Percentiles rank a stretch among this genome's conserved stretches.
Evolutionary conservation across 2,888 invertebrate species (phyloP).

Genomic region (Carcina quercana): DNA sequence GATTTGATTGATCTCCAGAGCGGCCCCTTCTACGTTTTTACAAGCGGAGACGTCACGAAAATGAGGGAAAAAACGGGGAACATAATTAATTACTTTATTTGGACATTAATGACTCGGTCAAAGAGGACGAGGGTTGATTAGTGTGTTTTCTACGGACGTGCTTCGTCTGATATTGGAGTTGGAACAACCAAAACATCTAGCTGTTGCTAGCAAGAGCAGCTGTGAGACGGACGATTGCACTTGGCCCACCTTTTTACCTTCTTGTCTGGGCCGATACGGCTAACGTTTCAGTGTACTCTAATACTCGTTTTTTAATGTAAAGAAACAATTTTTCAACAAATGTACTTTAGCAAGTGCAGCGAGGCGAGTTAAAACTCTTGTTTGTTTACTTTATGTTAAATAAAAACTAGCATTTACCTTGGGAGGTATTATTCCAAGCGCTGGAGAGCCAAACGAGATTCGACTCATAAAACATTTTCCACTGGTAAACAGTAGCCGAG

Average conservation of each 20-base stretch:
- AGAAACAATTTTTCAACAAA: no score
- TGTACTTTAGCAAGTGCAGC: no score
- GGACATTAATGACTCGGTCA: slow-evolving; percentile 68
- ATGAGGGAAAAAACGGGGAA: slow-evolving; percentile 58
- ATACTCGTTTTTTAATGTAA: no score
- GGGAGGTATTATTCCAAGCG: no score
- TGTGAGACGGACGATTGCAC: background rate
- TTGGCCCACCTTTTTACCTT: background rate
- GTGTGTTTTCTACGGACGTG: slow-evolving; percentile 47
- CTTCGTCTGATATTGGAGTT: slow-evolving; percentile 32
- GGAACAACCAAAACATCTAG: slow-evolving; percentile 18
- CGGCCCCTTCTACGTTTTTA: slow-evolving; percentile 53
- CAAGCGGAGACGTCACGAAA: slow-evolving; percentile 51
- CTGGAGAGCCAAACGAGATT: no score
- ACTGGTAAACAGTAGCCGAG: slow-evolving; percentile 28
- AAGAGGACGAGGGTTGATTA: slow-evolving; percentile 61
- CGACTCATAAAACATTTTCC: slow-evolving; percentile 20
- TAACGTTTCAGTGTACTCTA: background rate
- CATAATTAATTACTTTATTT: slow-evolving; percentile 72
- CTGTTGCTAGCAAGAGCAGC: slow-evolving; percentile 5
- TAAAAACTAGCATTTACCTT: no score
- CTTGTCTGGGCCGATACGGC: background rate
- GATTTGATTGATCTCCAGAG: slow-evolving; percentile 67
- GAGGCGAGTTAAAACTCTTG: slow-evolving; percentile 18
- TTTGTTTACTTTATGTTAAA: no score